A percentile compares a stretch with the other conserved stretches of the same genome.
phyloP scores from a whole-genome alignment of 1,140 invertebrate species.

The Cardiocondyla obscurior region DNA sequence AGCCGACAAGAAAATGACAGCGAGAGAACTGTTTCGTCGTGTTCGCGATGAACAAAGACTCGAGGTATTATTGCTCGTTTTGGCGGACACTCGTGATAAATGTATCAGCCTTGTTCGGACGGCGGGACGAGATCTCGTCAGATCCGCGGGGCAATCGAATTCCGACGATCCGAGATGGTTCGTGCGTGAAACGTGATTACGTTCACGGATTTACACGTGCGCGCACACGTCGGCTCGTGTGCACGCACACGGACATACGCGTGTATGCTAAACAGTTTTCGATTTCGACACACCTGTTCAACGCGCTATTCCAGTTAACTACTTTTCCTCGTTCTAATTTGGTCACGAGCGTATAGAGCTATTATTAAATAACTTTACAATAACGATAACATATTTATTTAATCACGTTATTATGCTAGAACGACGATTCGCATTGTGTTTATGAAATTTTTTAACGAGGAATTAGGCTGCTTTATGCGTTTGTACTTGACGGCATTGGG shows the following conservation, averaged over 20 bases:
- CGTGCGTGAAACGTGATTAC: slow-evolving; percentile 11
- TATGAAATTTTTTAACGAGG: neutral
- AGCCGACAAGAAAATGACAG: neutral
- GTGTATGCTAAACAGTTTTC: slow-evolving; percentile 6
- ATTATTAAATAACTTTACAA: neutral
- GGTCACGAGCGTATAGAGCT: neutral
- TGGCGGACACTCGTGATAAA: slow-evolving; percentile 17
- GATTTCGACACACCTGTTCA: slow-evolving; percentile 20
- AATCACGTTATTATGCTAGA: neutral
- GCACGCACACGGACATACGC: neutral
- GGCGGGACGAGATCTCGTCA: neutral
- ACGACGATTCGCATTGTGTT: neutral
- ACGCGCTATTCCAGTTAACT: neutral
- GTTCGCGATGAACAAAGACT: neutral
- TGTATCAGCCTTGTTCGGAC: slow-evolving; percentile 8
- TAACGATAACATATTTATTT: neutral
- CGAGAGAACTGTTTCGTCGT: neutral
- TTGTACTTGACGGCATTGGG: neutral
- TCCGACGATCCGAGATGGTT: neutral
- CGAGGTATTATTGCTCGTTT: neutral
- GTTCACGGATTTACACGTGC: neutral
- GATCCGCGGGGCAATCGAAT: slow-evolving; percentile 27
- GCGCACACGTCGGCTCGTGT: neutral
- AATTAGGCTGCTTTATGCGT: neutral
- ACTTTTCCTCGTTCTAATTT: slow-evolving; percentile 23